These are phyloP conservation scores for Atta cephalotes DNA, from an alignment of 1,140 invertebrate genomes.

Conservation along the genomic window DNA sequence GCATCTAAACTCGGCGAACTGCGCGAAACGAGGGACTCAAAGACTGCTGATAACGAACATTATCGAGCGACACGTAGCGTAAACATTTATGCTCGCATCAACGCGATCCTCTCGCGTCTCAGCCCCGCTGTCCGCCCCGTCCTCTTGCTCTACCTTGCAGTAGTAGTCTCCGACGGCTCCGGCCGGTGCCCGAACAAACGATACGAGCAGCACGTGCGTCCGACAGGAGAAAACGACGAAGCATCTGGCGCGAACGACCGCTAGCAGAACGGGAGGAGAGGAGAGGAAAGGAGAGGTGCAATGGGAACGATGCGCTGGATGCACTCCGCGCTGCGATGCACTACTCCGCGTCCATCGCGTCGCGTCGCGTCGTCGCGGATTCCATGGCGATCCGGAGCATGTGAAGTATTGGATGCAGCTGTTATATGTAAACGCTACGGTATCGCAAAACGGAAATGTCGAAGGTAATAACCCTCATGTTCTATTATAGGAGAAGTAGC, in stretches of 20 bases:
- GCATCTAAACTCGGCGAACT: constrained; percentile 45
- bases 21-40: constrained; percentile 61
- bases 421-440: constrained; percentile 53
- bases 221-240: constrained; percentile 73
- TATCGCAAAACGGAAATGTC: constrained; percentile 59
- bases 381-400: constrained; percentile 51
- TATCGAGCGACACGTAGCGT: constrained; percentile 76
- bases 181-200: constrained; percentile 56
- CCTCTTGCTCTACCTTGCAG: not conserved
- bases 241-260: constrained; percentile 77
- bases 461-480: constrained; percentile 40
- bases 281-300: not conserved
- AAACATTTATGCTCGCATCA: constrained; percentile 81
- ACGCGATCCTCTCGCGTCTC: constrained; percentile 68
- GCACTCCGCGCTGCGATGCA: constrained; percentile 55
- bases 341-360: constrained; percentile 35
- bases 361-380: constrained; percentile 36
- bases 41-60: constrained; percentile 76
- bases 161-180: constrained; percentile 30
- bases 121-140: constrained; percentile 10
- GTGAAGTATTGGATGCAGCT: constrained; percentile 56
- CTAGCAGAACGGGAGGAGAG: constrained; percentile 4
- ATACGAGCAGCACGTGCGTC: constrained; percentile 73
- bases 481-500: constrained; percentile 12
- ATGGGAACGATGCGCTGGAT: constrained; percentile 61